Base-by-base conservation (phyloP, 2,888 invertebrate species). In the Spodoptera picta region DNA sequence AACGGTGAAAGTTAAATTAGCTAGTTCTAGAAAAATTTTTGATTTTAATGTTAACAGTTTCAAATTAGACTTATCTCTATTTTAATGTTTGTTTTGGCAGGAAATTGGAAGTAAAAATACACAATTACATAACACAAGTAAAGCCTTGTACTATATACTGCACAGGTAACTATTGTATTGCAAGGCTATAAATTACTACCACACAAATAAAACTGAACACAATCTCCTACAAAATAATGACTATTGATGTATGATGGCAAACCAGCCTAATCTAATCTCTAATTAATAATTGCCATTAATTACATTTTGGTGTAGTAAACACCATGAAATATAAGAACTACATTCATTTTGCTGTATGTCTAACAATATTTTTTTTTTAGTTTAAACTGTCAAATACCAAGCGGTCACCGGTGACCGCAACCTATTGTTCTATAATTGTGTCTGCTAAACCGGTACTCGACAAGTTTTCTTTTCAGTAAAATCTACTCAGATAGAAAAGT, bases 401-500 rank as follows among this genome's bases (percentile, higher is more conserved):
- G n/a, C n/a, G n/a, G n/a, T n/a, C n/a, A n/a, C n/a, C n/a, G n/a
- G n/a, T n/a, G n/a, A n/a, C n/a, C n/a, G n/a, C n/a, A n/a, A n/a
- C n/a, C n/a, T n/a, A n/a, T n/a, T n/a, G n/a, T n/a, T n/a, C n/a
- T n/a, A n/a, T n/a, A n/a, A n/a, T n/a, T n/a, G n/a, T n/a, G n/a
- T n/a, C n/a, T n/a, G n/a, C n/a, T n/a, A n/a, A n/a, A n/a, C n/a
- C n/a, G n/a, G n/a, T n/a, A n/a, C n/a, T n/a, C n/a, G n/a, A n/a
- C n/a, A n/a, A n/a, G n/a, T n/a, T n/a, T n/a, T 12, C 12, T 45
- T 44, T 41, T 64, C 31, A 43, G 23, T 60, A 71, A 67, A 60
- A 50, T 60, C 57, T 48, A 3, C 23, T 45, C 31, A 50, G 54
- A 45, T 72, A 65, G 44, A 71, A 62, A 72, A 70, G 62, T 65